Conservation (phyloP, 2,888 invertebrate genomes). For the Cerceris ruficornis region DNA sequence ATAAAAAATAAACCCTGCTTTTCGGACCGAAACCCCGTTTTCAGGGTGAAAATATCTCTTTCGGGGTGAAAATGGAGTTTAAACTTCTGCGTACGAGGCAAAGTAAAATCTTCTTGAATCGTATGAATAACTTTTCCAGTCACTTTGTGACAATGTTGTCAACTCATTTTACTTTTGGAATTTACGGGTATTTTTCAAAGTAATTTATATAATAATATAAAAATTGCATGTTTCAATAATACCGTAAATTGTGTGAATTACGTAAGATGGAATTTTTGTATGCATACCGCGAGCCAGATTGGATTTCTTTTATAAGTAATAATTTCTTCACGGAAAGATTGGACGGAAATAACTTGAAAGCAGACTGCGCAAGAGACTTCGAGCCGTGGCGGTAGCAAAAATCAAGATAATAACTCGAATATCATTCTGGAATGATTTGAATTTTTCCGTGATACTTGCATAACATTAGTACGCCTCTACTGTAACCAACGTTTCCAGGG, state of each 20-base stretch:
- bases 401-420: slow-evolving; percentile 45
- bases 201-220: too few relatives aligned
- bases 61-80: background rate
- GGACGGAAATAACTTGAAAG: slow-evolving; percentile 34
- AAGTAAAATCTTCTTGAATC: too few relatives aligned
- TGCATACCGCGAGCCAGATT: too few relatives aligned
- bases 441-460: slow-evolving; percentile 48
- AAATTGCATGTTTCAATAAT: too few relatives aligned
- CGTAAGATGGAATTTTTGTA: too few relatives aligned
- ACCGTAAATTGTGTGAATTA: too few relatives aligned
- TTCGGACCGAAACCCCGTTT: background rate
- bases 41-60: background rate
- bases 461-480: slow-evolving; percentile 33
- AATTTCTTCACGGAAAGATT: background rate
- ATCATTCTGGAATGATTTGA: slow-evolving; percentile 42
- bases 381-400: slow-evolving; percentile 29
- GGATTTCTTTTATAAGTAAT: background rate
- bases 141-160: too few relatives aligned
- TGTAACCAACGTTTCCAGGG: slow-evolving; percentile 4
- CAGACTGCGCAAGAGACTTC: slow-evolving; percentile 29
- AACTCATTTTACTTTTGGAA: too few relatives aligned
- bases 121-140: too few relatives aligned
- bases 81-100: background rate
- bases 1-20: slow-evolving; percentile 29
- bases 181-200: too few relatives aligned